phyloP scores from a whole-genome alignment of 2,797 vertebrate species.

The Diplodus puntazzo region DNA sequence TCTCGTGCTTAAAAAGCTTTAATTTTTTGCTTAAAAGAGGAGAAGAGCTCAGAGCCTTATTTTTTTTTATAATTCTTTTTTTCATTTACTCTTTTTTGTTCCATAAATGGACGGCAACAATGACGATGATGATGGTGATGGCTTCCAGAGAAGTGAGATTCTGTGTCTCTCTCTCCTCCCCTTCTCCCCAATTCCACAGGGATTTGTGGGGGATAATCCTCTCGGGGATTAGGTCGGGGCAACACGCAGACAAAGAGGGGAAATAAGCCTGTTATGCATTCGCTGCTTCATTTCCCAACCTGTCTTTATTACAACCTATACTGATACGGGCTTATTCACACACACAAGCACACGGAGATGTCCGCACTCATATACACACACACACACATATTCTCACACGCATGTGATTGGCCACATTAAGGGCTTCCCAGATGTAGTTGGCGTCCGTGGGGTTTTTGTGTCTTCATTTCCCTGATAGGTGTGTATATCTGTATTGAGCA shows the following conservation, averaged over 20 bases:
- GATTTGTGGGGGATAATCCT: constrained; percentile 86
- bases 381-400: constrained; percentile 64
- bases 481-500: constrained; percentile 82
- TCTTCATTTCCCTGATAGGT: constrained; percentile 82
- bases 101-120: constrained; percentile 71
- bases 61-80: constrained; percentile 31
- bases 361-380: constrained; percentile 60
- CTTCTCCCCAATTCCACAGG: constrained; percentile 83
- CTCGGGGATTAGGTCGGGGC: constrained; percentile 85
- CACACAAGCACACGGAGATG: constrained; percentile 65
- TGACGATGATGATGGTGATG: constrained; percentile 75
- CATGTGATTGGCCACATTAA: constrained; percentile 84
- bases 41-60: constrained; percentile 55
- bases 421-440: constrained; percentile 81
- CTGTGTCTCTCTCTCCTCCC: constrained; percentile 65
- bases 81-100: constrained; percentile 49
- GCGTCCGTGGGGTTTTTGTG: constrained; percentile 78
- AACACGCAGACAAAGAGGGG: constrained; percentile 86
- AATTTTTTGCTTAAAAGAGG: constrained; percentile 69
- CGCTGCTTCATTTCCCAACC: constrained; percentile 86
- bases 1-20: constrained; percentile 79
- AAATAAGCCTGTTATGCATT: constrained; percentile 88
- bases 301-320: constrained; percentile 86
- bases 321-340: constrained; percentile 83
- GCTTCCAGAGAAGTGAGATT: constrained; percentile 73